These are phyloP conservation scores for Laticauda laticaudata DNA, from an alignment of 2,113 vertebrate genomes.

Conservation along the genomic window DNA sequence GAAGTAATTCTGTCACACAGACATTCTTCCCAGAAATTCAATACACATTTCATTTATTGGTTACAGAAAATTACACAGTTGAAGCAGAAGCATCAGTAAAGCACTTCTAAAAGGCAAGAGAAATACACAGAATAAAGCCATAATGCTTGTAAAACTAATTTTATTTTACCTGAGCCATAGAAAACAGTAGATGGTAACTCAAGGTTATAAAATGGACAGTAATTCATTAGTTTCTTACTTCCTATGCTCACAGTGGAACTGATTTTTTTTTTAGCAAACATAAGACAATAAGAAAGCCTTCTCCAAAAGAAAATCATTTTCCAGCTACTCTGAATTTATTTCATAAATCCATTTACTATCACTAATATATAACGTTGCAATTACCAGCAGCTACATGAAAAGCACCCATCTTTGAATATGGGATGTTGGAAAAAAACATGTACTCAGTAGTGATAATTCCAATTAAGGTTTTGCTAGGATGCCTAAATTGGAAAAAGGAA, in stretches of 20 bases:
- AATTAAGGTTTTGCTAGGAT: background rate
- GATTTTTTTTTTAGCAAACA: background rate
- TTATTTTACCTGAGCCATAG: background rate
- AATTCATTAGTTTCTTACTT: background rate
- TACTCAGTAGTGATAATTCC: background rate
- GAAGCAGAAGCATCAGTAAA: background rate
- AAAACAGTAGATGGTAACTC: background rate
- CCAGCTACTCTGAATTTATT: background rate
- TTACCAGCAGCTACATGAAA: background rate
- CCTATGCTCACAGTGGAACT: background rate
- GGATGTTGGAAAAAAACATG: background rate
- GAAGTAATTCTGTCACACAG: slow-evolving; percentile 29
- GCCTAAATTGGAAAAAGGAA: background rate
- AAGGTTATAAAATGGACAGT: background rate
- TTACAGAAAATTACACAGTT: background rate
- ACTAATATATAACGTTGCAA: background rate
- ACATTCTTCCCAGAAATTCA: background rate
- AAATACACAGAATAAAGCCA: background rate
- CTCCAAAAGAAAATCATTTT: background rate
- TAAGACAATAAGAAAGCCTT: background rate
- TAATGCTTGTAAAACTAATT: background rate
- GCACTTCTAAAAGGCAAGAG: background rate
- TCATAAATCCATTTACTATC: background rate
- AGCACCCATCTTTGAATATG: background rate
- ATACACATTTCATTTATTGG: background rate